Evolutionary conservation across 2,888 invertebrate genomes (phyloP).

Genomic region (Cerastoderma edule): DNA sequence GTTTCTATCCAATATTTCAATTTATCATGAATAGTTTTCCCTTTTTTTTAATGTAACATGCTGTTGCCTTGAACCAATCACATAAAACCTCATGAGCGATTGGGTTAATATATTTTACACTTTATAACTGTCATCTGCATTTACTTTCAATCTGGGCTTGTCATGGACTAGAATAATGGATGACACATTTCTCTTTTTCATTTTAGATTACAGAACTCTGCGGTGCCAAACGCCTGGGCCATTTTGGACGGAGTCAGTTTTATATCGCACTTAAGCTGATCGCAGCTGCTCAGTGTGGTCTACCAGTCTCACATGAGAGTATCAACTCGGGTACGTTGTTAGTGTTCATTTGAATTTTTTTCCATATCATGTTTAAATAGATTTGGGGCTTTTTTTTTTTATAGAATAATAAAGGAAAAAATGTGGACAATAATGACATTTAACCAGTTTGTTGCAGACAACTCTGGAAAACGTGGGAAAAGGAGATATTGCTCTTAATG

Average conservation of each 20-base stretch:
- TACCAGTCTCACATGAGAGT: conserved; percentile 82
- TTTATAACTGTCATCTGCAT: no score
- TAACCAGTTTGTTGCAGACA: conserved; percentile 1
- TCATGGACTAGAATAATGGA: no score
- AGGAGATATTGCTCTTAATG: not conserved
- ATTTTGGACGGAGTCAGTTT: conserved; percentile 84
- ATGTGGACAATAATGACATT: no score
- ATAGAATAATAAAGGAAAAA: conserved; percentile 8
- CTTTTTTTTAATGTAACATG: no score
- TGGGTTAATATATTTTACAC: no score
- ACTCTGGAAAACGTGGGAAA: conserved; percentile 11
- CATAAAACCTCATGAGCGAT: no score
- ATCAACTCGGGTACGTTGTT: conserved; percentile 78
- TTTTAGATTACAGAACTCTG: conserved; percentile 83
- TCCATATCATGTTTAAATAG: not conserved
- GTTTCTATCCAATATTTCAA: no score
- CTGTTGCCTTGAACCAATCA: no score
- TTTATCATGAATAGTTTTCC: no score
- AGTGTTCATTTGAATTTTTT: not conserved
- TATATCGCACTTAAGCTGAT: conserved; percentile 84
- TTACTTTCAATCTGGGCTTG: no score
- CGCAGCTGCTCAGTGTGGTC: conserved; percentile 83
- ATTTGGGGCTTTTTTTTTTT: no score
- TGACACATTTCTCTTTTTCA: conserved; percentile 1
- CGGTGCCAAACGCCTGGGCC: conserved; percentile 83